Evolutionary conservation across 2,113 vertebrate genomes (phyloP).

Genomic region (Crypturellus undulatus): DNA sequence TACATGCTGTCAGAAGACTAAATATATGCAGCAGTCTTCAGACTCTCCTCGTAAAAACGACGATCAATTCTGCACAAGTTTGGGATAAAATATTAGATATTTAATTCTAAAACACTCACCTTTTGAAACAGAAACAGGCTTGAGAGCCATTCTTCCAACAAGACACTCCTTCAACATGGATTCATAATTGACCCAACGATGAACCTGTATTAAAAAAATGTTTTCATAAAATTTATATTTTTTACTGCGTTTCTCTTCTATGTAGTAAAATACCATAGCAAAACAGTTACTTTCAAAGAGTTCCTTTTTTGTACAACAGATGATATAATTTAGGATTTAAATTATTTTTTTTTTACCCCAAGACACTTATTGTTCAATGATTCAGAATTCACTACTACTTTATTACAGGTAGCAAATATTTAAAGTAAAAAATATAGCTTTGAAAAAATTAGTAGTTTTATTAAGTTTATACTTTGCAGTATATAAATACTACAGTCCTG

Average conservation of each 20-base stretch:
- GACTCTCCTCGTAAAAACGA: not conserved
- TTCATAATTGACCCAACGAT: slow-evolving; percentile 98
- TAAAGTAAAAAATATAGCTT: not conserved
- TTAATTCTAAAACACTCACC: slow-evolving; percentile 75
- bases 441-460: not conserved
- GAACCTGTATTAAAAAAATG: slow-evolving; percentile 81
- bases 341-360: not conserved
- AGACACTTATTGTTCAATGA: not conserved
- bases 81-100: not conserved
- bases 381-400: not conserved
- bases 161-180: slow-evolving; percentile 98
- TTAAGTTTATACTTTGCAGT: not conserved
- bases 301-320: not conserved
- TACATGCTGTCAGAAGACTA: not conserved
- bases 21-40: not conserved
- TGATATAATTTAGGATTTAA: not conserved
- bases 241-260: not conserved
- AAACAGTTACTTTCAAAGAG: too few species aligned
- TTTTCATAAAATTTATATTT: not conserved
- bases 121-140: slow-evolving; percentile 77
- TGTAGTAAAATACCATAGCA: not conserved
- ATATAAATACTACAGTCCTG: not conserved
- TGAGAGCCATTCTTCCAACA: slow-evolving; percentile 91
- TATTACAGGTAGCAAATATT: not conserved
- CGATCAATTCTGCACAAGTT: not conserved